A percentile compares a stretch with the other conserved stretches of the same genome.
Conservation (phyloP, 2,113 vertebrate genomes). For the Vanacampus margaritifer region DNA sequence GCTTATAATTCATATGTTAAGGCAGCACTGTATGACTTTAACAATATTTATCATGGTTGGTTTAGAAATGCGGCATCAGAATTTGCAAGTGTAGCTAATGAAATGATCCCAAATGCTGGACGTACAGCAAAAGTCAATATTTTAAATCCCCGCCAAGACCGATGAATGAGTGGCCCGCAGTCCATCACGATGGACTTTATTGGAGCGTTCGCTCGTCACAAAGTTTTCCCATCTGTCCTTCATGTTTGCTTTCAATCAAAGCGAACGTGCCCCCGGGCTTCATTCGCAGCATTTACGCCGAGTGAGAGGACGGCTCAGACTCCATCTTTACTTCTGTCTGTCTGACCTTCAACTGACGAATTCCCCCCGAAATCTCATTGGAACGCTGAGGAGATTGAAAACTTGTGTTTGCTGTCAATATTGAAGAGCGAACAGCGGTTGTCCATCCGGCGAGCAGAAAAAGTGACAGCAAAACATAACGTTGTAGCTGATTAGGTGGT, state of each 20-base stretch:
- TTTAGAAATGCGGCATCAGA: too few relatives aligned
- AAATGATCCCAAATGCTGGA: neutral
- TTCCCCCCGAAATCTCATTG: constrained; percentile 37
- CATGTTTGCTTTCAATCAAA: constrained; percentile 48
- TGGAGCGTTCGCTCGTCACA: constrained; percentile 13
- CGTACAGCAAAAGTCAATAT: neutral
- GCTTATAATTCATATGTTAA: too few relatives aligned
- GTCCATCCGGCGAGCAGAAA: too few relatives aligned
- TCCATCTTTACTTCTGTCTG: constrained; percentile 43
- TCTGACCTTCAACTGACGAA: constrained; percentile 52
- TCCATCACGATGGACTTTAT: neutral
- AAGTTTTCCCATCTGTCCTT: constrained; percentile 26
- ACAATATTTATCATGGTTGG: too few relatives aligned
- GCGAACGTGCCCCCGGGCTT: constrained; percentile 42
- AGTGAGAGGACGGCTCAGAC: constrained; percentile 34
- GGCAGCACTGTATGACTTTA: too few relatives aligned
- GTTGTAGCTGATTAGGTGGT: too few relatives aligned
- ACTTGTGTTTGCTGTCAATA: neutral
- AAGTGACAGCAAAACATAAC: too few relatives aligned
- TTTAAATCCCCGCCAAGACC: neutral
- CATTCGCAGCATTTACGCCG: constrained; percentile 44
- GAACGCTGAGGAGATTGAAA: constrained; percentile 25
- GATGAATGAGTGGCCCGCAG: neutral
- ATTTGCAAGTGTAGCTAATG: too few relatives aligned
- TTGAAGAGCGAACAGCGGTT: neutral